These are phyloP conservation scores for Hoplostethus mediterraneus DNA, from an alignment of 2,797 vertebrate genomes.

Conservation along the genomic window DNA sequence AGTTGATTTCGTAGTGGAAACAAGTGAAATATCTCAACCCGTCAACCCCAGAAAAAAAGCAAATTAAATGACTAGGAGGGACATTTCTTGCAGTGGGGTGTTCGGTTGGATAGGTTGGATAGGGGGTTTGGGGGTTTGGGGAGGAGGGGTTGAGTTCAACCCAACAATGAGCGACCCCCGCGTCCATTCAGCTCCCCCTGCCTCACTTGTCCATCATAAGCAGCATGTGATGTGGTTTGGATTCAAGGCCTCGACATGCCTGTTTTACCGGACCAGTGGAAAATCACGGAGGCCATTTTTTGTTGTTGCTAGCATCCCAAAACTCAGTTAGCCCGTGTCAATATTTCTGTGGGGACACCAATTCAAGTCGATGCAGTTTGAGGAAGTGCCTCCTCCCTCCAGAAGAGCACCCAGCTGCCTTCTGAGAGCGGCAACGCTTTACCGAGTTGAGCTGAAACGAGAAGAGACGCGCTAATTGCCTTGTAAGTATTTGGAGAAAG, in stretches of 20 bases:
- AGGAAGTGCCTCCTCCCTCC: slow-evolving; percentile 15
- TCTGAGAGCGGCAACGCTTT: slow-evolving; percentile 7
- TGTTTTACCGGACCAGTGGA: slow-evolving; percentile 86
- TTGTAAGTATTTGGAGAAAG: slow-evolving; percentile 67
- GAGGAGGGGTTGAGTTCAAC: slow-evolving; percentile 23
- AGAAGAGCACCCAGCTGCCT: slow-evolving; percentile 16
- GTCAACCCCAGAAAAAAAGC: too few relatives aligned
- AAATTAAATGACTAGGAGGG: too few relatives aligned
- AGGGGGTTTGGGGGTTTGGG: slow-evolving; percentile 10
- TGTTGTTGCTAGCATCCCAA: slow-evolving; percentile 90
- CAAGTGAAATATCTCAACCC: too few relatives aligned
- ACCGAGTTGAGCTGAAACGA: slow-evolving; percentile 46
- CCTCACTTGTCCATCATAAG: slow-evolving; percentile 89
- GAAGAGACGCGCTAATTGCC: slow-evolving; percentile 66
- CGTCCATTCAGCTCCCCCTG: slow-evolving; percentile 89
- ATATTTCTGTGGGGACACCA: slow-evolving; percentile 73
- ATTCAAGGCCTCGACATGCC: slow-evolving; percentile 82
- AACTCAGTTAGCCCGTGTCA: too few relatives aligned
- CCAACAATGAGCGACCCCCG: slow-evolving; percentile 67
- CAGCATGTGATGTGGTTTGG: slow-evolving; percentile 90
- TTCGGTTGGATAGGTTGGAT: too few relatives aligned
- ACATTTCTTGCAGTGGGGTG: too few relatives aligned
- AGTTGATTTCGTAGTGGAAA: too few relatives aligned
- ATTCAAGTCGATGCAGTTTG: slow-evolving; percentile 72
- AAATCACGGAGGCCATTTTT: slow-evolving; percentile 89